A percentile compares a stretch with the other conserved stretches of the same genome.
phyloP scores from a whole-genome alignment of 2,888 invertebrate genomes.

The Polydesmus complanatus region DNA sequence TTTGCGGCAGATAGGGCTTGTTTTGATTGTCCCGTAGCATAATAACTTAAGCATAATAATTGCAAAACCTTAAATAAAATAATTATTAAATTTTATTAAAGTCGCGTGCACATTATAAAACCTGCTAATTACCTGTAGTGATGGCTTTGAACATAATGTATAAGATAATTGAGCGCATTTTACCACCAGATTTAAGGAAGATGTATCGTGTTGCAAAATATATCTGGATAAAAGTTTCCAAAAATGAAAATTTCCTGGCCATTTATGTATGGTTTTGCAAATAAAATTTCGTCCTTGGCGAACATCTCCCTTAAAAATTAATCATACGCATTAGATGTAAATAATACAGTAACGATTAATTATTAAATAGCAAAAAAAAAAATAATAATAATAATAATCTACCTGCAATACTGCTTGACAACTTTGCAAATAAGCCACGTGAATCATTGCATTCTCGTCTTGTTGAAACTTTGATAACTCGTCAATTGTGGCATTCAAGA shows the following conservation, averaged over 20 bases:
- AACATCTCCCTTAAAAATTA: not conserved
- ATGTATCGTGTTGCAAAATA: not conserved
- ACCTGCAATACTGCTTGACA: not conserved
- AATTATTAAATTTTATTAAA: not conserved
- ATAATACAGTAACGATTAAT: not conserved
- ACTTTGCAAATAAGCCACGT: not conserved
- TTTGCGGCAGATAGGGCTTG: not conserved
- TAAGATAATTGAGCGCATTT: not conserved
- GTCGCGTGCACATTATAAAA: not conserved
- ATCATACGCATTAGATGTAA: not conserved
- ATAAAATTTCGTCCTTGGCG: not conserved
- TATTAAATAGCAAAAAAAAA: too few species aligned
- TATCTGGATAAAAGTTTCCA: not conserved
- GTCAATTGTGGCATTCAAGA: conserved; percentile 54
- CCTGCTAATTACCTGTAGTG: conserved; percentile 3
- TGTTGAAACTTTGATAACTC: conserved; percentile 45
- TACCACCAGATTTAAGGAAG: not conserved
- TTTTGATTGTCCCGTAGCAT: too few species aligned
- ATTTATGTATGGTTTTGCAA: not conserved
- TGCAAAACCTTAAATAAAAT: conserved; percentile 1
- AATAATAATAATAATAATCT: too few species aligned
- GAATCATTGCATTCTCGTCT: not conserved
- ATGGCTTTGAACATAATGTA: not conserved
- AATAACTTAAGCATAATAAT: not conserved
- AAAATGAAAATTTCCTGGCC: not conserved